phyloP scores from a whole-genome alignment of 2,888 invertebrate genomes.

The Polymixis flavicincta region DNA sequence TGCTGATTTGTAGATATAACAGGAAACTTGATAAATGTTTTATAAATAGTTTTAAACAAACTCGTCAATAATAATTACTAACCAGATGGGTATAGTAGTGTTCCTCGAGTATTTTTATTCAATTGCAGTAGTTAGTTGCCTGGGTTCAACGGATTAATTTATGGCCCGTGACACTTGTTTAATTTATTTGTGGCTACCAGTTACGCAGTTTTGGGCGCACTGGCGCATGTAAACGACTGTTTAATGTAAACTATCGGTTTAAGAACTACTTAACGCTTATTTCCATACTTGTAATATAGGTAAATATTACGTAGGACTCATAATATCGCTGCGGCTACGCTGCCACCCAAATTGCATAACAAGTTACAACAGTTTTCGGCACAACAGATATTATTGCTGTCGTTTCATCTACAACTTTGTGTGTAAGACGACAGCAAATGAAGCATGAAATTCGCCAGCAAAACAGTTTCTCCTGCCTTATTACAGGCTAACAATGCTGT shows the following conservation, averaged over 20 bases:
- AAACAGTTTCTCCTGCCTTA: not conserved
- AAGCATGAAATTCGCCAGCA: not conserved
- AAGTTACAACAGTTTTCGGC: not conserved
- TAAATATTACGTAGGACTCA: not conserved
- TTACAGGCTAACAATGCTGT: not conserved
- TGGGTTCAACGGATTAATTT: constrained; percentile 5
- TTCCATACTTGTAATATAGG: constrained; percentile 11
- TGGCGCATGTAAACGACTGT: constrained; percentile 33
- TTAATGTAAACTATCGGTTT: constrained; percentile 20
- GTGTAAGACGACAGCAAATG: not conserved
- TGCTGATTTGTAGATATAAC: not conserved
- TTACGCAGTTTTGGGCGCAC: constrained; percentile 17
- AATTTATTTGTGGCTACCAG: constrained; percentile 37
- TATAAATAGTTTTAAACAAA: not conserved
- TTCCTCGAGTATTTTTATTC: not conserved
- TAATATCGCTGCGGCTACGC: not conserved
- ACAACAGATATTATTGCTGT: not conserved
- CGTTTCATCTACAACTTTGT: not conserved
- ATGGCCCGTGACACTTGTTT: constrained; percentile 8
- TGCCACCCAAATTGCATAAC: not conserved
- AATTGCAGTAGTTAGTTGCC: not conserved
- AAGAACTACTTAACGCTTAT: constrained; percentile 11
- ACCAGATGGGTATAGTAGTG: not conserved
- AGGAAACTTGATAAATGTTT: not conserved
- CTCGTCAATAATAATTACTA: not conserved